Conservation (phyloP, 2,113 vertebrate species). For the Heliornis fulica region DNA sequence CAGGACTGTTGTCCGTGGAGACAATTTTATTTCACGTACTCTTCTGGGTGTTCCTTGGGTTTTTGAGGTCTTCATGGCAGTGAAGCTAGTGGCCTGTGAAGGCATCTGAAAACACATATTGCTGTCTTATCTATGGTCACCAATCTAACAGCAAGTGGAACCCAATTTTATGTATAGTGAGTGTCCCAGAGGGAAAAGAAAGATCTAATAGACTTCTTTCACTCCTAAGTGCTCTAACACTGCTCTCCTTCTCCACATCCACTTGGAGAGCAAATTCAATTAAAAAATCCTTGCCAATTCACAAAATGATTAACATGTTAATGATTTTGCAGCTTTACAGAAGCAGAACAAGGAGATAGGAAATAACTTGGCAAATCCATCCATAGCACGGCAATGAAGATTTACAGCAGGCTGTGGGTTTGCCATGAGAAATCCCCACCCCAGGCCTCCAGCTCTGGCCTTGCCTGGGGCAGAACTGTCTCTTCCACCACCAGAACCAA, state of each 20-base stretch:
- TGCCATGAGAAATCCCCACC: background rate
- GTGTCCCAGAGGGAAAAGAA: background rate
- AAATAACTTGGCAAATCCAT: background rate
- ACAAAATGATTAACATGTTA: conserved; percentile 32
- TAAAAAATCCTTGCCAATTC: conserved; percentile 26
- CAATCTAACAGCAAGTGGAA: background rate
- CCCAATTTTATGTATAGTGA: background rate
- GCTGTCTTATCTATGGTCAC: background rate
- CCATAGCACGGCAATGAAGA: background rate
- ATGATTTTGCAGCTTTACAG: background rate
- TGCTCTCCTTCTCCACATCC: background rate
- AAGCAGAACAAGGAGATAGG: background rate
- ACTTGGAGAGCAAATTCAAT: conserved; percentile 21
- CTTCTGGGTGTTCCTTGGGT: background rate
- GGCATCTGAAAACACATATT: background rate
- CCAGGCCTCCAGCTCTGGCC: background rate
- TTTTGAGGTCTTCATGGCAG: background rate
- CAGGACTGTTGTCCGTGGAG: background rate
- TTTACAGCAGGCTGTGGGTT: background rate
- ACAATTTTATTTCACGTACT: background rate
- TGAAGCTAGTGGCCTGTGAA: background rate
- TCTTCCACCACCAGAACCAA: background rate
- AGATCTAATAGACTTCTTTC: background rate
- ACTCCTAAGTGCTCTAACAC: background rate
- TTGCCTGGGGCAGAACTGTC: background rate